Base-by-base conservation (phyloP, 2,797 vertebrate genomes). In the Margarornis squamiger region DNA sequence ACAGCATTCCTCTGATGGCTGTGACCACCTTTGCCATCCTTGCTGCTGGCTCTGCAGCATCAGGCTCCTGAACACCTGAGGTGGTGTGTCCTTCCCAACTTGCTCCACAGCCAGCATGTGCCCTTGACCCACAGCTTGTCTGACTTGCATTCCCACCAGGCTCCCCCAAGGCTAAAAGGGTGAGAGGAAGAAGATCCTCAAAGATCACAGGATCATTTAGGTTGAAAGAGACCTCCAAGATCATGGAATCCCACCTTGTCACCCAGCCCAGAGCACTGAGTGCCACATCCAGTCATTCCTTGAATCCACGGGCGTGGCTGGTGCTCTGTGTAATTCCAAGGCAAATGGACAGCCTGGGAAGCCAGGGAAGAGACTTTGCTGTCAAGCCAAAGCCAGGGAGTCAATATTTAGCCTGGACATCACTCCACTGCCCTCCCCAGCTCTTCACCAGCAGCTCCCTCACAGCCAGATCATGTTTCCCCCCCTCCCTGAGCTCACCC, bases 241-340 rank as follows among this genome's bases (percentile, higher is more conserved):
- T 57, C 54, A 23, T 23, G 5, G 20, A 55, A 12, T 55, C 30
- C 52, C 11, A 55, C 32, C 52, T n/a, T n/a, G 52, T n/a, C 52
- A 20, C 11, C 51, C 12, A 54, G 17, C 17, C 11, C 52, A 32
- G 30, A 21, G 52, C 52, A 54, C 52, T 11, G 30, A 54, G 52
- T 54, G 52, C 52, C 30, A n/a, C 19, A 5, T 32, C 52, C 52
- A 32, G 19, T 54, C 52, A 49, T 49, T 49, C 48, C 48, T 49
- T 49, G 48, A 16, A 4, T 14, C 59, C 57, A 2, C 1, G 1
- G 14, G 39, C 11, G 17, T 3, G 8, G 41, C 52, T 2, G 0
- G 18, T 3, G 3, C 4, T 1, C 63, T 23, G 45, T 18, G 7
- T 29, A 62, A n/a, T 23, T 23, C 36, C 3, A 1, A 39, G 55